Conservation (phyloP, 2,888 invertebrate genomes). For the Geophilus truncorum region DNA sequence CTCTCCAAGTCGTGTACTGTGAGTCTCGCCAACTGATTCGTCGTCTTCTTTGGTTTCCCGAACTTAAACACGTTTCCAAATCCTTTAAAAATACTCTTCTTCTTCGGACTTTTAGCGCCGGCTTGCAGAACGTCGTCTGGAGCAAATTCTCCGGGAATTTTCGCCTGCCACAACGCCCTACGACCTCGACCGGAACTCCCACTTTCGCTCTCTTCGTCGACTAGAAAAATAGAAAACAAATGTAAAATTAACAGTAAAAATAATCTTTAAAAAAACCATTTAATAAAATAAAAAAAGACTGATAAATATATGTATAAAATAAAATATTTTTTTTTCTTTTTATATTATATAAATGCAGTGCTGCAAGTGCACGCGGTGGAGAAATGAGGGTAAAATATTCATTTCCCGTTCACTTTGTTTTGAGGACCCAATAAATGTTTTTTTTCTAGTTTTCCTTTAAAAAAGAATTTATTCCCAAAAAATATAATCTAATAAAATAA, state of each 20-base stretch:
- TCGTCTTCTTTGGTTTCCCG: slow-evolving; percentile 43
- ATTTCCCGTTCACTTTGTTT: neutral
- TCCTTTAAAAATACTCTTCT: slow-evolving; percentile 68
- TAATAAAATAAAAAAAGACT: too few relatives aligned
- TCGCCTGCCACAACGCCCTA: neutral
- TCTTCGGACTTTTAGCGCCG: slow-evolving; percentile 41
- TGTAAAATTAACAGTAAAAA: too few relatives aligned
- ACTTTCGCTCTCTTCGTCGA: slow-evolving; percentile 40
- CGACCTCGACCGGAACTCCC: slow-evolving; percentile 35
- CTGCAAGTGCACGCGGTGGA: neutral
- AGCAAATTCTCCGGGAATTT: slow-evolving; percentile 25
- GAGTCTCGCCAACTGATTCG: slow-evolving; percentile 39
- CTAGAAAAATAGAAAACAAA: slow-evolving; percentile 43
- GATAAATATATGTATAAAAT: too few relatives aligned
- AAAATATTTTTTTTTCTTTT: too few relatives aligned
- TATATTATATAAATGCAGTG: neutral
- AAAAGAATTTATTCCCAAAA: neutral
- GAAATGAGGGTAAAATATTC: neutral
- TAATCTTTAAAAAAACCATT: slow-evolving; percentile 28
- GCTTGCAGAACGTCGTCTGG: neutral
- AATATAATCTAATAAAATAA: neutral
- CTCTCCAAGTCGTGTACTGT: slow-evolving; percentile 36
- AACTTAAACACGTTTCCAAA: slow-evolving; percentile 69
- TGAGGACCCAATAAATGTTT: slow-evolving; percentile 30
- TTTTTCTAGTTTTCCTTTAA: slow-evolving; percentile 32